These are phyloP conservation scores for Chaetura pelagica DNA, from an alignment of 2,113 vertebrate species.

Conservation along the genomic window DNA sequence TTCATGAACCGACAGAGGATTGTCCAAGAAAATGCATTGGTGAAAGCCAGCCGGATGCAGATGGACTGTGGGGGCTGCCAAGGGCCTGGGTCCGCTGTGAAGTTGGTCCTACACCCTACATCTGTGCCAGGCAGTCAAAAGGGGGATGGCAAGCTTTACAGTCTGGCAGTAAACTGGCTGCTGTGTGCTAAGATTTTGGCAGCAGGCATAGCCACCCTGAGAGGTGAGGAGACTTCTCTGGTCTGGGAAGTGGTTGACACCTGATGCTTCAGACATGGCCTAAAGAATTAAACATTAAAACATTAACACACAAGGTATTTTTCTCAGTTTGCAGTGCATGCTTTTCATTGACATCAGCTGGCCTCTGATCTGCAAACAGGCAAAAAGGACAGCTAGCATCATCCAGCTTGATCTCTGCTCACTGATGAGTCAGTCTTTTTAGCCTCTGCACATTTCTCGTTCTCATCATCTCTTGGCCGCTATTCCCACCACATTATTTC, in stretches of 20 bases:
- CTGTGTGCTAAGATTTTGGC: neutral
- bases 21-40: neutral
- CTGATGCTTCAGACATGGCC: neutral
- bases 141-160: neutral
- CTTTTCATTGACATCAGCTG: neutral
- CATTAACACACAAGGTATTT: neutral
- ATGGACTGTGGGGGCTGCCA: accelerated
- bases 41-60: neutral
- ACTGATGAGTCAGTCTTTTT: neutral
- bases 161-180: neutral
- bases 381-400: neutral
- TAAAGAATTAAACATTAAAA: neutral
- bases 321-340: neutral
- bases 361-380: neutral
- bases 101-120: accelerated
- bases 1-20: neutral
- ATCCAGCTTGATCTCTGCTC: neutral
- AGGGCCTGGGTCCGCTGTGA: neutral
- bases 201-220: neutral
- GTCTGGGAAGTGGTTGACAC: neutral
- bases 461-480: neutral
- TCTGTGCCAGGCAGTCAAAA: neutral
- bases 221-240: neutral
- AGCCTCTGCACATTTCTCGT: neutral
- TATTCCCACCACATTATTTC: neutral